These are phyloP conservation scores for Nibea coibor DNA, from an alignment of 2,113 vertebrate species.

Conservation along the genomic window DNA sequence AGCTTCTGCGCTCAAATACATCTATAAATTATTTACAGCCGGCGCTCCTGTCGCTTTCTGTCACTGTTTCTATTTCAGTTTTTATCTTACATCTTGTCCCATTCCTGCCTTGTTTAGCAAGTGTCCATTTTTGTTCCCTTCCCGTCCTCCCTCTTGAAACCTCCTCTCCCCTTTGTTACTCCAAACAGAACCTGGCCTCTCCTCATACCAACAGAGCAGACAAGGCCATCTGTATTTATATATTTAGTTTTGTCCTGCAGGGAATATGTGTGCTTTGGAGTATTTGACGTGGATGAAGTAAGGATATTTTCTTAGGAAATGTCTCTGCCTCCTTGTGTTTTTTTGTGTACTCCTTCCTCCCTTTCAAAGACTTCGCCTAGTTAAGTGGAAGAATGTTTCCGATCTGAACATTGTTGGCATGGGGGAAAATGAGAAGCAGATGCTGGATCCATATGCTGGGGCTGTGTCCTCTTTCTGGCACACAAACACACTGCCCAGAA, in stretches of 20 bases:
- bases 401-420: slow-evolving; percentile 69
- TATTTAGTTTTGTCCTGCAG: slow-evolving; percentile 26
- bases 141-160: slow-evolving; percentile 27
- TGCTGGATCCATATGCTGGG: slow-evolving; percentile 69
- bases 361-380: slow-evolving; percentile 61
- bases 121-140: slow-evolving; percentile 36
- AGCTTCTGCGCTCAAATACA: slow-evolving; percentile 18
- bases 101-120: slow-evolving; percentile 36
- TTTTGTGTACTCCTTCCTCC: slow-evolving; percentile 53
- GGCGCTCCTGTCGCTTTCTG: slow-evolving; percentile 38
- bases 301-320: slow-evolving; percentile 58
- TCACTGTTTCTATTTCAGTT: slow-evolving; percentile 49
- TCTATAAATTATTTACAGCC: slow-evolving; percentile 61
- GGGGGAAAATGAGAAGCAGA: slow-evolving; percentile 80
- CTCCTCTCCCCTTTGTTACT: slow-evolving; percentile 11
- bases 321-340: slow-evolving; percentile 40
- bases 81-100: slow-evolving; percentile 54
- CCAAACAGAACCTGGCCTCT: slow-evolving; percentile 35
- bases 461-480: slow-evolving; percentile 57
- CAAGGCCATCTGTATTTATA: slow-evolving; percentile 48
- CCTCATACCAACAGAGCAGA: slow-evolving; percentile 29
- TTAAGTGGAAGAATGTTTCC: slow-evolving; percentile 76
- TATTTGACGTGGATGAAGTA: slow-evolving; percentile 48
- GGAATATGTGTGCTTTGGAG: slow-evolving; percentile 28
- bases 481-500: slow-evolving; percentile 57